phyloP scores from a whole-genome alignment of 2,797 vertebrate genomes.

The Acomys russatus region DNA sequence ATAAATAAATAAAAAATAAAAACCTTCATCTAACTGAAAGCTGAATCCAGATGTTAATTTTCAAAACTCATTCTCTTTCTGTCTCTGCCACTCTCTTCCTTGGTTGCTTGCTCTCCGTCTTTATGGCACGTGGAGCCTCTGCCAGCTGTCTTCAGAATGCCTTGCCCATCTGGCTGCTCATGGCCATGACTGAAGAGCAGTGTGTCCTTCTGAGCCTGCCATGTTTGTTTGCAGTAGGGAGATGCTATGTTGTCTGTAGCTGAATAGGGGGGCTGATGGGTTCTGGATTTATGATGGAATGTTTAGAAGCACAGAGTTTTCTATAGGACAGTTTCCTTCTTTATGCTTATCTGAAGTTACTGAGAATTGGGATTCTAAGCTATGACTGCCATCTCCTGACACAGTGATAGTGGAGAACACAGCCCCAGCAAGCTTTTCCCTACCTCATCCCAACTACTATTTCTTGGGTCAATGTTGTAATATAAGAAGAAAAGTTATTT shows the following conservation, averaged over 20 bases:
- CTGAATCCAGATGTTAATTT: constrained; percentile 22
- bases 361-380: neutral
- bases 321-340: neutral
- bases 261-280: neutral
- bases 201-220: neutral
- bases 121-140: neutral
- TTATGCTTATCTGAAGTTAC: neutral
- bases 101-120: neutral
- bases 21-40: constrained; percentile 41
- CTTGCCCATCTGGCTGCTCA: neutral
- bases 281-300: neutral
- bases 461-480: neutral
- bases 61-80: neutral
- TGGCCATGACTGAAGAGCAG: neutral
- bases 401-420: neutral
- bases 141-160: neutral
- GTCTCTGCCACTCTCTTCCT: neutral
- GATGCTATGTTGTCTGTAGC: neutral
- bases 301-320: neutral
- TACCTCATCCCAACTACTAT: neutral
- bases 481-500: neutral
- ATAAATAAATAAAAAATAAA: too few relatives aligned
- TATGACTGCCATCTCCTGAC: neutral
- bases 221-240: neutral
- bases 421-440: neutral